Evolutionary conservation across 2,113 vertebrate species (phyloP).

Genomic region (Paratilapia polleni): DNA sequence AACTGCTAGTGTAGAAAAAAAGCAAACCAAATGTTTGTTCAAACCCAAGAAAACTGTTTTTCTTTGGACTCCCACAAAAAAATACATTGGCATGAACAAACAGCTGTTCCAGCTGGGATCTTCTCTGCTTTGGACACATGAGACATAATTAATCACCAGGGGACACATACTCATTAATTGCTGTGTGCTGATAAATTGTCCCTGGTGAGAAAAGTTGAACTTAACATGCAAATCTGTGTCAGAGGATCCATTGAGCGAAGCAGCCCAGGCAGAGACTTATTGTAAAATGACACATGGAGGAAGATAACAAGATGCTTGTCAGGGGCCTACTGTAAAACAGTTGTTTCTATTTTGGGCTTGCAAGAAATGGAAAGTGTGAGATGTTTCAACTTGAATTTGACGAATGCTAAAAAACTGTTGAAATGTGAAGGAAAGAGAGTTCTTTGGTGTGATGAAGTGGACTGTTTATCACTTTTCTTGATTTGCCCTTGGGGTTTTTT

Average conservation of each 20-base stretch:
- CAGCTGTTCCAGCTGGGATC: slow-evolving; percentile 69
- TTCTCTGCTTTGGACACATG: slow-evolving; percentile 60
- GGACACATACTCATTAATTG: slow-evolving; percentile 73
- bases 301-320: slow-evolving; percentile 64
- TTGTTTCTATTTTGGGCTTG: slow-evolving; percentile 57
- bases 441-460: not conserved
- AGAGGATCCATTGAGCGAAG: slow-evolving; percentile 55
- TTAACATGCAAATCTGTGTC: slow-evolving; percentile 79
- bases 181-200: slow-evolving; percentile 75
- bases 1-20: slow-evolving; percentile 18
- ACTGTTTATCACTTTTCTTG: slow-evolving; percentile 33
- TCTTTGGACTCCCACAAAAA: slow-evolving; percentile 6
- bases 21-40: slow-evolving; percentile 6
- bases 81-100: slow-evolving; percentile 61
- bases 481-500: slow-evolving; percentile 8
- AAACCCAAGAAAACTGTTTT: slow-evolving; percentile 6
- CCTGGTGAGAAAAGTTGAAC: slow-evolving; percentile 61
- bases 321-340: slow-evolving; percentile 54
- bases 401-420: not conserved
- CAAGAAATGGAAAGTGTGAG: slow-evolving; percentile 35
- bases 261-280: slow-evolving; percentile 54
- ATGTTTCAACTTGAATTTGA: slow-evolving; percentile 36
- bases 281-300: slow-evolving; percentile 64
- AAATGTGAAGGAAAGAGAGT: not conserved
- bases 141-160: slow-evolving; percentile 75